phyloP scores from a whole-genome alignment of 2,888 invertebrate species.

The Clepsis dumicolana region DNA sequence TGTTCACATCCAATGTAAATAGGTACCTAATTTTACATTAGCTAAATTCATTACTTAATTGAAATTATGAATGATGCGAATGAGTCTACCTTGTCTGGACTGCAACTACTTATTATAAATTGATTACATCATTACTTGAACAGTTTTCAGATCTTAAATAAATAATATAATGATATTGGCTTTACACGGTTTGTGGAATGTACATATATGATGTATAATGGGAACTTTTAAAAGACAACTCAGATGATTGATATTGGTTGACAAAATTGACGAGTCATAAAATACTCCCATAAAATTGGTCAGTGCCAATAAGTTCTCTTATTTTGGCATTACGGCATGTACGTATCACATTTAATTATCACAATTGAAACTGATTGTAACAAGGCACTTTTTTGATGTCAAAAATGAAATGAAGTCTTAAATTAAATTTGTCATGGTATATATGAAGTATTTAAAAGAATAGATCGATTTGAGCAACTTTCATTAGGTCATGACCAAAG shows the following conservation, averaged over 20 bases:
- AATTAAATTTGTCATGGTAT: slow-evolving; percentile 38
- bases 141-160: slow-evolving; percentile 29
- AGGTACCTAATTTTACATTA: not conserved
- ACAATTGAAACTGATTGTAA: slow-evolving; percentile 33
- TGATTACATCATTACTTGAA: not conserved
- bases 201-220: not conserved
- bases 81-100: not conserved
- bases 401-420: slow-evolving; percentile 25
- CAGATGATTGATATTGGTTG: not conserved
- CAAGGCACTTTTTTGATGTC: slow-evolving; percentile 39
- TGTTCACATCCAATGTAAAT: slow-evolving; percentile 11
- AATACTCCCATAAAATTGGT: not conserved
- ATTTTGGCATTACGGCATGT: slow-evolving; percentile 15
- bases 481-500: slow-evolving; percentile 1
- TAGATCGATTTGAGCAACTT: slow-evolving; percentile 38
- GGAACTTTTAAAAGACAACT: not conserved
- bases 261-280: not conserved
- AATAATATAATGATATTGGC: not conserved
- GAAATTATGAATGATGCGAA: not conserved
- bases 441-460: slow-evolving; percentile 26
- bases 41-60: not conserved
- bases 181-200: slow-evolving; percentile 4
- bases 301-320: slow-evolving; percentile 1
- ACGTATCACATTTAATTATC: slow-evolving; percentile 24
- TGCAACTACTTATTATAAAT: not conserved